These are phyloP conservation scores for Papilio glaucus DNA, from an alignment of 1,140 invertebrate species.

Conservation along the genomic window DNA sequence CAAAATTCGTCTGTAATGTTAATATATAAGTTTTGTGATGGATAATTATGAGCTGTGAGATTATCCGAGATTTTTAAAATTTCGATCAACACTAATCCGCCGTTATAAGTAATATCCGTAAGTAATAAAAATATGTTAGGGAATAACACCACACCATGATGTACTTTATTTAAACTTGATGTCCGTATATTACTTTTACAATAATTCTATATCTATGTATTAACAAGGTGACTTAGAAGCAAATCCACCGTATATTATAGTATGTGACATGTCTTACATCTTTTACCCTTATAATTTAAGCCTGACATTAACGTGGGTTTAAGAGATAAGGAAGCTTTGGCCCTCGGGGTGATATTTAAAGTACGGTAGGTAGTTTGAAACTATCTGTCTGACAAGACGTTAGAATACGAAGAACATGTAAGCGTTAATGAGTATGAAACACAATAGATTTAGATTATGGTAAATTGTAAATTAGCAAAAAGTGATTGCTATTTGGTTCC, in stretches of 20 bases:
- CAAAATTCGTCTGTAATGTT: too few relatives aligned
- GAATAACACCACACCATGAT: too few relatives aligned
- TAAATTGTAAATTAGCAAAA: not conserved
- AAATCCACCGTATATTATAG: conserved; percentile 2
- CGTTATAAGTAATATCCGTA: too few relatives aligned
- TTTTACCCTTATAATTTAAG: conserved; percentile 31
- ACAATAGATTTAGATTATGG: not conserved
- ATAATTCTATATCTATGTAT: too few relatives aligned
- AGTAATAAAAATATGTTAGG: too few relatives aligned
- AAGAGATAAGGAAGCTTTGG: conserved; percentile 25
- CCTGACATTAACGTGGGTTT: conserved; percentile 30
- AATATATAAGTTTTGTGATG: too few relatives aligned
- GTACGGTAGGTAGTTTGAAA: not conserved
- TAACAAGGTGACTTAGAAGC: not conserved
- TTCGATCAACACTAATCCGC: too few relatives aligned
- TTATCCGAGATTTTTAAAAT: too few relatives aligned
- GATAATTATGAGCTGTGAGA: too few relatives aligned
- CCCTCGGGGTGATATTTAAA: conserved; percentile 21
- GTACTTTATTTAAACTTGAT: too few relatives aligned
- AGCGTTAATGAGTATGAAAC: not conserved
- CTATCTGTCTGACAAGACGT: not conserved
- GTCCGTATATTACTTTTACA: too few relatives aligned
- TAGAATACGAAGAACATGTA: not conserved
- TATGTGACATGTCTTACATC: conserved; percentile 3
- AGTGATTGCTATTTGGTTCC: not conserved